phyloP scores from a whole-genome alignment of 2,888 invertebrate genomes.

The Drymonia ruficornis region DNA sequence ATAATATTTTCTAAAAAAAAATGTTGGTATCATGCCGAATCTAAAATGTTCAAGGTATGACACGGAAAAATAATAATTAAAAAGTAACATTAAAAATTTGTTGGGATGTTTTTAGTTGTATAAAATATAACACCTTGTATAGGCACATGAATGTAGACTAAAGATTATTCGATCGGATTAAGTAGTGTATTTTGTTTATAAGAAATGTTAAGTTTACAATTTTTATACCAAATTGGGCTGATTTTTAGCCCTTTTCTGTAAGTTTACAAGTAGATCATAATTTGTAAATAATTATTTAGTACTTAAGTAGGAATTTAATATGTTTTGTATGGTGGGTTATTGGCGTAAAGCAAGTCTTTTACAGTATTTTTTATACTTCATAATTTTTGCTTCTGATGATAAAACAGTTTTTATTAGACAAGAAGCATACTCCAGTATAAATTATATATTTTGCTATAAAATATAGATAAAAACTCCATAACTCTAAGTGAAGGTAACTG shows the following conservation, averaged over 20 bases:
- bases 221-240: constrained; percentile 7
- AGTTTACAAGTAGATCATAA: neutral
- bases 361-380: neutral
- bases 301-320: neutral
- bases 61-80: no score
- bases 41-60: no score
- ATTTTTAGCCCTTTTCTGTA: neutral
- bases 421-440: constrained; percentile 7
- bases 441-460: constrained; percentile 15
- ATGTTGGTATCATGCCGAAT: no score
- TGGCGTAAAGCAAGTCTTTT: neutral
- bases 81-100: no score
- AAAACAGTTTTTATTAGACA: neutral
- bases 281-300: constrained; percentile 1
- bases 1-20: no score
- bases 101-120: no score
- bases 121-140: no score
- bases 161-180: no score
- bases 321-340: neutral
- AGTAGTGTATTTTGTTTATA: no score
- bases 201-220: neutral
- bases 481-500: constrained; percentile 11
- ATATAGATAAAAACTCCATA: constrained; percentile 18
- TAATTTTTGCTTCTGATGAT: neutral
- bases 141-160: no score